These are phyloP conservation scores for Orientallactaga sibirica DNA, from an alignment of 2,797 vertebrate species.

Conservation along the genomic window DNA sequence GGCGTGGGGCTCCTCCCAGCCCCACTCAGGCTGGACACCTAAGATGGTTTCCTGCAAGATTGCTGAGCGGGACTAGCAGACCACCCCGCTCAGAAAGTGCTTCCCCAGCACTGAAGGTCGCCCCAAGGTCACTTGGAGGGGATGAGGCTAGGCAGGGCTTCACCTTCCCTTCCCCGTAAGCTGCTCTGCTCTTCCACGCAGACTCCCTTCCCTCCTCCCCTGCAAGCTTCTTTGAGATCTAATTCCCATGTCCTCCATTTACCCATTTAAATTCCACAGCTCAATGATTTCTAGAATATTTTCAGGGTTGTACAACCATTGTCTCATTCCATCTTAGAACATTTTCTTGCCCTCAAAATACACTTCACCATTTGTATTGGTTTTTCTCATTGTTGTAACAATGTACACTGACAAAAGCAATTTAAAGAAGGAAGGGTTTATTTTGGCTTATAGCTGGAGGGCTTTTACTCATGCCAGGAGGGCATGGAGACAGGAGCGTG, in stretches of 20 bases:
- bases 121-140: neutral
- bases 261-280: neutral
- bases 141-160: neutral
- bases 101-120: neutral
- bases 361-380: no score
- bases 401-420: no score
- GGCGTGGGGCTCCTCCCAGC: neutral
- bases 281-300: rapidly evolving
- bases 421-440: no score
- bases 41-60: rapidly evolving
- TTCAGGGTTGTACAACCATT: neutral
- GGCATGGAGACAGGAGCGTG: no score
- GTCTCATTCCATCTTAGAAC: neutral
- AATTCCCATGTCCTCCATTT: neutral
- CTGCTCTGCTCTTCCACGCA: no score
- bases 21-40: neutral
- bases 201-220: neutral
- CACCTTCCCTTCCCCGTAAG: no score
- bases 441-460: no score
- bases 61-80: no score
- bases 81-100: neutral
- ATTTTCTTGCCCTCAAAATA: neutral
- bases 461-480: no score
- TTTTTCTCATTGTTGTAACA: no score
- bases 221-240: neutral